Base-by-base conservation (phyloP, 2,888 invertebrate genomes). In the Apamea anceps region DNA sequence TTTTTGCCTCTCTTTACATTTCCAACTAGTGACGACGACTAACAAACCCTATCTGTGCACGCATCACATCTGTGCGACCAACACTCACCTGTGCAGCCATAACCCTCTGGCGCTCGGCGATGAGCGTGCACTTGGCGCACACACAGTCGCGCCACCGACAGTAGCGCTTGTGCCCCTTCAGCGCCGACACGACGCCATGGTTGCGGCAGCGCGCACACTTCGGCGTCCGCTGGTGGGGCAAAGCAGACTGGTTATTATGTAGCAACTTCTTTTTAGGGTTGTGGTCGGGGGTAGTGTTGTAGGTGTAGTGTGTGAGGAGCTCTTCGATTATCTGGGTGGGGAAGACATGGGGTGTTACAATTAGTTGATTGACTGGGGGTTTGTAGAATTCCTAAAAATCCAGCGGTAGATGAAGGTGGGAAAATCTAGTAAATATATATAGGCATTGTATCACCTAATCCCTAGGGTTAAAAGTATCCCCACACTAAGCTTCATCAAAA, bases 111-210 rank as follows among this genome's bases (percentile, higher is more conserved):
- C 99, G 96, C 97, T 99, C 99, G 2, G 99, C 99, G 88, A 99
- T 99, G 87, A 99, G 98, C 32, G 99, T 99, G 97, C 99, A 99
- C 97, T 99, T 99, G 78, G 99, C 99, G 96, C 99, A 99, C 88
- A 99, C 98, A 97, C 99, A 99, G 97, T 99, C 99, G 85, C 99
- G 97, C 99, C 99, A 99, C 82, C 99, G 98, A 95, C 99, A 99
- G 96, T 99, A 99, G 25, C 99, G 98, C 96, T 99, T 99, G 97
- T 99, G 99, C 0, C 99, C 99, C 96, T 99, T 99, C 78, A 99
- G 97, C 12, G 99, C 99, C 48, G 99, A 99, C 81, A 99, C 99
- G 87, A 99, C 99, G 90, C 99, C 99, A 97, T 99, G 99, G 97
- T 99, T 99, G 82, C 99, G 97, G 94, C 99, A 99, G 76, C 99